Conservation (phyloP, 1,140 invertebrate genomes). For the Drosophila bocqueti region DNA sequence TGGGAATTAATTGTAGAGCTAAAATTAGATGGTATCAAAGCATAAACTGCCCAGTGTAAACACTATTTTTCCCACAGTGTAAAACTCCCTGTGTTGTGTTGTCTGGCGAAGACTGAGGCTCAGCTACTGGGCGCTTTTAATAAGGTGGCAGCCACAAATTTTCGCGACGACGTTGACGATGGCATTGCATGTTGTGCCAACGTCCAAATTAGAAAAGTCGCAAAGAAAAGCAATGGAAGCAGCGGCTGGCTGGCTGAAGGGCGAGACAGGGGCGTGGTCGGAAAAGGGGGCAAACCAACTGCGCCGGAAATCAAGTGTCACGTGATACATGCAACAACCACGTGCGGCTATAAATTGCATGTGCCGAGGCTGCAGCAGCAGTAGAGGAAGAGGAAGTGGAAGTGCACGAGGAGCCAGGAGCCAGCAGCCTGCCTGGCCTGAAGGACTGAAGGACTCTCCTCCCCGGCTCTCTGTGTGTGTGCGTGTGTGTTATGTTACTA, state of each 20-base stretch:
- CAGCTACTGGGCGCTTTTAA: constrained; percentile 79
- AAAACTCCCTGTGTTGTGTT: constrained; percentile 27
- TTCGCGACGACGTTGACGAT: constrained; percentile 71
- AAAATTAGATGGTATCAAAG: background rate
- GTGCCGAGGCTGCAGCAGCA: constrained; percentile 67
- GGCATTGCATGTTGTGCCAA: constrained; percentile 77
- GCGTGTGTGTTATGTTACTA: constrained; percentile 80
- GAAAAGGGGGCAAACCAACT: constrained; percentile 38
- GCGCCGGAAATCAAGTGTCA: constrained; percentile 81
- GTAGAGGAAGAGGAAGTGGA: constrained; percentile 23
- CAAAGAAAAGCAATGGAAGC: constrained; percentile 79
- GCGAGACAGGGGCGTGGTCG: constrained; percentile 21
- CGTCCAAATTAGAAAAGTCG: constrained; percentile 82
- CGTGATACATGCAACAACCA: constrained; percentile 82
- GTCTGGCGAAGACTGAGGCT: constrained; percentile 56
- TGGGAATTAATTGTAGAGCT: background rate
- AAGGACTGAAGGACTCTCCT: constrained; percentile 42
- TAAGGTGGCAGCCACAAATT: constrained; percentile 81
- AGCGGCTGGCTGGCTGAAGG: constrained; percentile 36
- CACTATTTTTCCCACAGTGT: constrained; percentile 1
- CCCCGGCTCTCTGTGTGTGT: constrained; percentile 9
- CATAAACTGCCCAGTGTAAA: background rate
- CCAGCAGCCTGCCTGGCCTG: constrained; percentile 29
- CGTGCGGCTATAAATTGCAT: constrained; percentile 81
- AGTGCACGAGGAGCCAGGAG: constrained; percentile 22